Evolutionary conservation across 2,888 invertebrate species (phyloP).

Genomic region (Dichetophora obliterata): DNA sequence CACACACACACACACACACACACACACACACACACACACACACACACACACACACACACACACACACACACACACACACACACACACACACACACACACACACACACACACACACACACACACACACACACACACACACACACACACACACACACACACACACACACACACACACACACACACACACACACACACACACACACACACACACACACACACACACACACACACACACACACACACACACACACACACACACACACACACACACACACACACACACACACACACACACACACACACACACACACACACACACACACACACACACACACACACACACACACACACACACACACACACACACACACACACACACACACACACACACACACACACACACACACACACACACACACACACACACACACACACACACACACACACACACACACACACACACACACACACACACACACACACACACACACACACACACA

Average conservation of each 20-base stretch:
- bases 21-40: not conserved
- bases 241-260: not conserved
- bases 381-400: not conserved
- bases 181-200: not conserved
- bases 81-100: not conserved
- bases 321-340: not conserved
- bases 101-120: not conserved
- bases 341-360: not conserved
- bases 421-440: not conserved
- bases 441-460: not conserved
- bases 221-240: not conserved
- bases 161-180: not conserved
- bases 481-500: not conserved
- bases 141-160: not conserved
- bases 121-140: not conserved
- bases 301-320: not conserved
- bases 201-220: not conserved
- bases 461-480: not conserved
- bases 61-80: not conserved
- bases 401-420: not conserved
- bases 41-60: not conserved
- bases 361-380: not conserved
- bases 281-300: not conserved
- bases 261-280: not conserved
- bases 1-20: not conserved